A percentile compares a stretch with the other conserved stretches of the same genome.
These are phyloP conservation scores for Alexandromys fortis DNA, from an alignment of 2,113 vertebrate genomes.

Conservation along the genomic window DNA sequence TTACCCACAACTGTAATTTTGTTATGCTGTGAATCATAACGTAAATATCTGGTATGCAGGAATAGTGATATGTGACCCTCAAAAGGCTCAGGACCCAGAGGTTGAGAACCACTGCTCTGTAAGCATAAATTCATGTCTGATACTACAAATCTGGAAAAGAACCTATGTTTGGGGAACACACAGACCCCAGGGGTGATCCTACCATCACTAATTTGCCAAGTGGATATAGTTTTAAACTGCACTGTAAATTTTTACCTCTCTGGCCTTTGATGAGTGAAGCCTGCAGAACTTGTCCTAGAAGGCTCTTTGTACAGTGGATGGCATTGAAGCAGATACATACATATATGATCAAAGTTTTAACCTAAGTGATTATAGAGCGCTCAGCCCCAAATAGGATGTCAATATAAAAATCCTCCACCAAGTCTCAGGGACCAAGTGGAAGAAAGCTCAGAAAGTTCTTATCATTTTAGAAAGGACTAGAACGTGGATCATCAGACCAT, in stretches of 20 bases:
- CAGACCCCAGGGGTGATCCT: accelerated
- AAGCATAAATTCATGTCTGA: neutral
- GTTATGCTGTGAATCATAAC: neutral
- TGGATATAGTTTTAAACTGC: neutral
- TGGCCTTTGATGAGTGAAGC: neutral
- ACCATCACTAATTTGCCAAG: no score
- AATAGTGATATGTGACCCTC: neutral
- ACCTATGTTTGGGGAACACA: neutral
- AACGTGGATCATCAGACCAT: neutral
- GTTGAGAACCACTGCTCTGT: neutral
- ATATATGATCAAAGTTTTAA: neutral
- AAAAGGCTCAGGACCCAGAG: neutral
- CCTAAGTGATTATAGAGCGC: neutral
- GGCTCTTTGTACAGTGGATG: no score
- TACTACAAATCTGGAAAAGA: neutral
- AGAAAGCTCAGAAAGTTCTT: neutral
- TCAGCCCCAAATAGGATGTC: neutral
- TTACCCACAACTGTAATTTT: neutral
- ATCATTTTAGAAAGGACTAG: neutral
- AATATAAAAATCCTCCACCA: neutral
- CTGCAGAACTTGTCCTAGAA: neutral
- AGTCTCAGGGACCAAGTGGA: no score
- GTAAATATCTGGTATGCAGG: neutral
- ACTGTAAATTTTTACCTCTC: neutral
- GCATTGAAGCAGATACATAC: neutral